Conservation (phyloP, 2,113 vertebrate genomes). For the Chaetodon trifascialis region DNA sequence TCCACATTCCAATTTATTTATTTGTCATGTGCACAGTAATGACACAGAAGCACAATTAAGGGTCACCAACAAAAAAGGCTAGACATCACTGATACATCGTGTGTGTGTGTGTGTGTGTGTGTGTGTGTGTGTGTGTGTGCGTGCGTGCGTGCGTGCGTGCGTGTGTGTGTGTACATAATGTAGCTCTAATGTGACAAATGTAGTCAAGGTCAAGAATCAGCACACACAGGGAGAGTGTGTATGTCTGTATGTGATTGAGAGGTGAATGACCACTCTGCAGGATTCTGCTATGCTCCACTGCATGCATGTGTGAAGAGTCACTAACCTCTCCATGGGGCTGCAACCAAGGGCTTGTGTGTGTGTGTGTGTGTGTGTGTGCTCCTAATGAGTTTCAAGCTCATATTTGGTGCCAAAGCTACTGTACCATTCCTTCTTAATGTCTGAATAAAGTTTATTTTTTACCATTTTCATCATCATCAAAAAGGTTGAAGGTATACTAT, state of each 20-base stretch:
- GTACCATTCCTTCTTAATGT: not conserved
- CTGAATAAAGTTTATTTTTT: not conserved
- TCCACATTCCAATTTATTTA: no score
- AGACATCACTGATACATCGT: not conserved
- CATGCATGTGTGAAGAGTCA: slow-evolving; percentile 43
- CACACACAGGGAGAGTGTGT: not conserved
- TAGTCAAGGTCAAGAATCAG: slow-evolving; percentile 5
- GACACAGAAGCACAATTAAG: no score
- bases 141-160: not conserved
- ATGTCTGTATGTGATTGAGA: slow-evolving; percentile 2
- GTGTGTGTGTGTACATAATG: not conserved
- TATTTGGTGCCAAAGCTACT: not conserved
- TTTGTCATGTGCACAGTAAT: no score
- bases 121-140: not conserved
- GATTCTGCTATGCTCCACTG: slow-evolving; percentile 41
- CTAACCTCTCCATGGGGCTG: slow-evolving; percentile 41
- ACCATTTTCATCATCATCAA: not conserved
- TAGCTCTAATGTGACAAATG: slow-evolving; percentile 33
- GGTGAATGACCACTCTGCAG: slow-evolving; percentile 34
- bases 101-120: not conserved
- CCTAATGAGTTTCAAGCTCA: not conserved
- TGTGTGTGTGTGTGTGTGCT: not conserved
- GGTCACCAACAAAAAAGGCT: not conserved
- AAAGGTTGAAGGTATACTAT: no score
- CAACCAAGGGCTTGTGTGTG: slow-evolving; percentile 2